Base-by-base conservation (phyloP, 2,113 vertebrate species). In the Lycaon pictus region DNA sequence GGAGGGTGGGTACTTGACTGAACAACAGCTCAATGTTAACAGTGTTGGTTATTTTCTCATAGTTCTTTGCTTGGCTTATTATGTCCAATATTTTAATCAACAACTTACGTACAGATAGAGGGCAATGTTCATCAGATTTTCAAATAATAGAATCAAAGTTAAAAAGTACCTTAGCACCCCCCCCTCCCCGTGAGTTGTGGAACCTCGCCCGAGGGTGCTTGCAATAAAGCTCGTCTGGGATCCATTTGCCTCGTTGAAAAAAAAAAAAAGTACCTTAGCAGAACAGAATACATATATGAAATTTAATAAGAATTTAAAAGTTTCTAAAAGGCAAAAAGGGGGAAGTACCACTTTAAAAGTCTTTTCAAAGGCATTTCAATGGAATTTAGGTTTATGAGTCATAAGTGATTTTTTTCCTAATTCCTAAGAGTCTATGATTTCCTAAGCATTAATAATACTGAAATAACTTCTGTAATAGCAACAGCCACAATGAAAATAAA, bases 371-470 rank as follows among this genome's bases (percentile, higher is more conserved):
- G 19, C 43, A 43, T 62, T 94, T 88, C 55, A 89, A 27, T 5
- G 74, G 17, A 74, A 29, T 27, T 35, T 6, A 48, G 58, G 27
- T 32, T 51, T 92, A 53, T 90, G 37, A 95, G 20, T 81, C 69
- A 37, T 63, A 95, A 81, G n/a, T 37, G n/a, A 80, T 77, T 92
- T 85, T 85, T 37, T n/a, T 32, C 37, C n/a, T 27, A 25, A 77
- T 93, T 81, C 82, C 82, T 48, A 29, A 90, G n/a, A 90, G 63
- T 56, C 58, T 37, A 6, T 51, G 72, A 93, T 93, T 93, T 95
- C 65, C 27, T 89, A 74, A 94, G 82, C 48, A 72, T 84, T 63
- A 85, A 84, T 71, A 51, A 71, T 27, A 84, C 2, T 92, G 85
- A n/a, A 80, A 29, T 51, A 67, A 94, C n/a, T 56, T 77, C 22